Conservation (phyloP, 1,140 invertebrate genomes). For the Nixonia krombeini region DNA sequence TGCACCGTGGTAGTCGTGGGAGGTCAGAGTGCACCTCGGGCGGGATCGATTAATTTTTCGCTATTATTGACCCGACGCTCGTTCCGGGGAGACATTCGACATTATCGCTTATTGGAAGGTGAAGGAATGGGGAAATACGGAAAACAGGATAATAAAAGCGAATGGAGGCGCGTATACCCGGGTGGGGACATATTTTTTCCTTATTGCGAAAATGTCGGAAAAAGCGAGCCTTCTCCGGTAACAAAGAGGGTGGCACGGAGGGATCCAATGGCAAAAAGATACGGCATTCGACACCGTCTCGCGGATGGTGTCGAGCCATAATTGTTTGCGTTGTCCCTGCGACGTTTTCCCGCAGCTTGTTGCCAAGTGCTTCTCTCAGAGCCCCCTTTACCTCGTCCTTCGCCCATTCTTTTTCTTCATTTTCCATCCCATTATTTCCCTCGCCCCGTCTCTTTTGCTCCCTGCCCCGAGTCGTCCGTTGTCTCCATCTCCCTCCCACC, state of each 20-base stretch:
- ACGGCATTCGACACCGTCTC: slow-evolving; percentile 41
- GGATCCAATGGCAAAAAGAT: slow-evolving; percentile 38
- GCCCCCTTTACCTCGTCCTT: no score
- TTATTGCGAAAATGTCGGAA: slow-evolving; percentile 18
- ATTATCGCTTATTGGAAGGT: no score
- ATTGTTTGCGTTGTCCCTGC: slow-evolving; percentile 32
- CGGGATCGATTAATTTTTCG: no score
- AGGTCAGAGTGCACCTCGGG: no score
- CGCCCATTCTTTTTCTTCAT: slow-evolving; percentile 1
- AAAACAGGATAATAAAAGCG: background rate
- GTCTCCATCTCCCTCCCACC: background rate
- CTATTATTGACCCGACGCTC: no score
- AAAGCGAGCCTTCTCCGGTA: slow-evolving; percentile 19
- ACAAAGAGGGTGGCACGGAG: slow-evolving; percentile 13
- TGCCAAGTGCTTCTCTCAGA: slow-evolving; percentile 7
- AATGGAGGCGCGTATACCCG: background rate
- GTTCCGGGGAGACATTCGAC: no score
- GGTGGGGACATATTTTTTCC: slow-evolving; percentile 20
- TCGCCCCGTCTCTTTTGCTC: background rate
- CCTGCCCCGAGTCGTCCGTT: no score
- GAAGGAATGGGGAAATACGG: no score
- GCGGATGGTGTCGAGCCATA: slow-evolving; percentile 39
- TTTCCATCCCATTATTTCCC: slow-evolving; percentile 1
- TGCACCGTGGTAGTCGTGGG: no score
- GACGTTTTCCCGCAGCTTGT: slow-evolving; percentile 6